Percentiles rank a stretch among this genome's conserved stretches.
These are phyloP conservation scores for Aplodontia rufa DNA, from an alignment of 2,113 vertebrate species.

Conservation along the genomic window DNA sequence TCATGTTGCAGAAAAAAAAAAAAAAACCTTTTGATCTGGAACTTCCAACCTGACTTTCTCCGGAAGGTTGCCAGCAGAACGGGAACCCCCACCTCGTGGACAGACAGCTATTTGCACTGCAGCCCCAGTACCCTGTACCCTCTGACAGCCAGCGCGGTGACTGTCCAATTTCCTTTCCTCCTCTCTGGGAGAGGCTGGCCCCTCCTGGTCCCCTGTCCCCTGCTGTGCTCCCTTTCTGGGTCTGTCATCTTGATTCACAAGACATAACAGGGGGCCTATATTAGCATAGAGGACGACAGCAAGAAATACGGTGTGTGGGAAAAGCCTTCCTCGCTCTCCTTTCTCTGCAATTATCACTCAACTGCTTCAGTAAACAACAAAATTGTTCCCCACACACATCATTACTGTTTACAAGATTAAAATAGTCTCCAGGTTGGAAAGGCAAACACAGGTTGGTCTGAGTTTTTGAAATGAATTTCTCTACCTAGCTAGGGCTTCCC, in stretches of 20 bases:
- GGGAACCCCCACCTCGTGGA: neutral
- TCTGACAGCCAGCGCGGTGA: neutral
- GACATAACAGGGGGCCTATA: neutral
- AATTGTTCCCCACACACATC: slow-evolving; percentile 66
- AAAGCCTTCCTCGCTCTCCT: slow-evolving; percentile 67
- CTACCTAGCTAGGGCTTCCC: neutral
- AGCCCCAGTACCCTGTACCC: neutral
- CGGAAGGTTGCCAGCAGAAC: neutral
- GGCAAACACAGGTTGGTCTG: slow-evolving; percentile 4
- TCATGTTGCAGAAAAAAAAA: neutral
- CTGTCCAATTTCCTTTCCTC: neutral
- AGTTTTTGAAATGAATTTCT: slow-evolving; percentile 40
- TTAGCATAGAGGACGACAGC: slow-evolving; percentile 55
- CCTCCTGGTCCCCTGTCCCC: neutral
- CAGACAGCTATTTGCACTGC: neutral
- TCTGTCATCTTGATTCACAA: slow-evolving; percentile 36
- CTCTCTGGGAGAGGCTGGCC: fast-evolving
- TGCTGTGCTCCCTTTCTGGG: neutral
- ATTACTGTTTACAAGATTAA: slow-evolving; percentile 70
- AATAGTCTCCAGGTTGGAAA: slow-evolving; percentile 39
- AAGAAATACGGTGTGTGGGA: neutral
- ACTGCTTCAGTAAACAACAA: slow-evolving; percentile 75
- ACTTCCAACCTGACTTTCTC: neutral
- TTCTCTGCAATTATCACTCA: slow-evolving; percentile 70
- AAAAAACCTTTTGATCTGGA: neutral